phyloP scores from a whole-genome alignment of 2,797 vertebrate genomes.

The Glossophaga mutica region DNA sequence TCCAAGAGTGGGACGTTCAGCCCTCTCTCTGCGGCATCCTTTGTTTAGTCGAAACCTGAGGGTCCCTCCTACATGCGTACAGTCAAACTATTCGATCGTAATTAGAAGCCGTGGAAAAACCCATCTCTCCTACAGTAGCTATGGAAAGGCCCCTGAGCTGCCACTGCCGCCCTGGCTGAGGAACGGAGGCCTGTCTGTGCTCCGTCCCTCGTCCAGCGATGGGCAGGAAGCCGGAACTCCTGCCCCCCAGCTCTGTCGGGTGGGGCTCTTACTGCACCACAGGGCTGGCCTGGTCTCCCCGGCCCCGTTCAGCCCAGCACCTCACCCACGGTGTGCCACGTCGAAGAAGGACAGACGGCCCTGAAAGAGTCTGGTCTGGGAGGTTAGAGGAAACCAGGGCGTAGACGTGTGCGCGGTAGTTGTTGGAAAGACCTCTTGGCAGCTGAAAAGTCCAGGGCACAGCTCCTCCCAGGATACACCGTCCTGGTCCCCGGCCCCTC shows the following conservation, averaged over 20 bases:
- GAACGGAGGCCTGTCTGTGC: background rate
- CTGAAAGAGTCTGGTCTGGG: background rate
- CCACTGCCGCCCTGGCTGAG: background rate
- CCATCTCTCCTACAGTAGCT: background rate
- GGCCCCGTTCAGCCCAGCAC: background rate
- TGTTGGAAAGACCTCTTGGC: background rate
- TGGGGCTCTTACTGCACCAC: too few species aligned
- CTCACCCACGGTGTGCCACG: background rate
- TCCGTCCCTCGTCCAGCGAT: background rate
- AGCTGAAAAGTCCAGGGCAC: background rate
- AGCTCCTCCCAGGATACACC: background rate
- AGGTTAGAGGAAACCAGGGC: background rate
- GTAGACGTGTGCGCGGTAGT: background rate
- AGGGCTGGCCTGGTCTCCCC: background rate
- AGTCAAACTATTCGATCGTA: background rate
- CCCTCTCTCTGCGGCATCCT: fast-evolving
- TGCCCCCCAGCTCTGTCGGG: too few species aligned
- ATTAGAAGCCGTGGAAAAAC: background rate
- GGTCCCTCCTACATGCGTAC: too few species aligned
- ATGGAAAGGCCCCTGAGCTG: background rate
- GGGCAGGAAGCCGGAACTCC: background rate
- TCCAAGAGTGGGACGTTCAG: background rate
- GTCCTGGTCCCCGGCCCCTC: fast-evolving
- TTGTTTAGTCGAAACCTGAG: background rate
- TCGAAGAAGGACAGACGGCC: background rate